Percentiles rank a stretch among this genome's conserved stretches.
phyloP scores from a whole-genome alignment of 2,797 vertebrate genomes.

The Chaenodraco wilsoni region DNA sequence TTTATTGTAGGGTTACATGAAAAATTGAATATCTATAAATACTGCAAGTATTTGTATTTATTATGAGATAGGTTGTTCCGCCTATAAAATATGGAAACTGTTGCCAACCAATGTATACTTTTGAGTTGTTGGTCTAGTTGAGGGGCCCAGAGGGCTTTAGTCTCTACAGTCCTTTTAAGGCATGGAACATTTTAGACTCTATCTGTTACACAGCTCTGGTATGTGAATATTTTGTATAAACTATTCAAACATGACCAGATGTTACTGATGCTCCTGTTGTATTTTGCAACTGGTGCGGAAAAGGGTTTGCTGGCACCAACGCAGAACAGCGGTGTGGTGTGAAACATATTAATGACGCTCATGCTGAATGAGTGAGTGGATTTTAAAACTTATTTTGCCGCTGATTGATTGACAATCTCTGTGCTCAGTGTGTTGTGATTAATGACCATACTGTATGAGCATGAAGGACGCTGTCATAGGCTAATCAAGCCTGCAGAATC shows the following conservation, averaged over 20 bases:
- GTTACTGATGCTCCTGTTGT: neutral
- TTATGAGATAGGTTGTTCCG: neutral
- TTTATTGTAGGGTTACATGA: neutral
- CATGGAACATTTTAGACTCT: neutral
- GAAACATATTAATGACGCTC: conserved; percentile 1
- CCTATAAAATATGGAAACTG: neutral
- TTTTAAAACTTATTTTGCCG: conserved; percentile 31
- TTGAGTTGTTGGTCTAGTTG: neutral
- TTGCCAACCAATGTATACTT: neutral
- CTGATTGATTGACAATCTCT: conserved; percentile 40
- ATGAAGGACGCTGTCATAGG: conserved; percentile 11
- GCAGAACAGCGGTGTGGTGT: neutral
- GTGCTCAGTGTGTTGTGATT: conserved; percentile 17
- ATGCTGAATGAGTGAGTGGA: conserved; percentile 18
- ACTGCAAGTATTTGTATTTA: neutral
- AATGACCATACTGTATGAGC: conserved; percentile 19
- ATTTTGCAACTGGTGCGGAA: neutral
- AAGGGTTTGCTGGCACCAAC: neutral
- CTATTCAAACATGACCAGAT: neutral
- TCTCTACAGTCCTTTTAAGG: neutral
- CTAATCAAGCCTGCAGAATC: conserved; percentile 36
- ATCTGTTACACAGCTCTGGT: neutral
- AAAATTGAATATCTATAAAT: too few species aligned
- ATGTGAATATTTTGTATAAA: neutral
- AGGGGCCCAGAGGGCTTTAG: neutral